phyloP scores from a whole-genome alignment of 2,888 invertebrate species.

The Mesochorus sp. region DNA sequence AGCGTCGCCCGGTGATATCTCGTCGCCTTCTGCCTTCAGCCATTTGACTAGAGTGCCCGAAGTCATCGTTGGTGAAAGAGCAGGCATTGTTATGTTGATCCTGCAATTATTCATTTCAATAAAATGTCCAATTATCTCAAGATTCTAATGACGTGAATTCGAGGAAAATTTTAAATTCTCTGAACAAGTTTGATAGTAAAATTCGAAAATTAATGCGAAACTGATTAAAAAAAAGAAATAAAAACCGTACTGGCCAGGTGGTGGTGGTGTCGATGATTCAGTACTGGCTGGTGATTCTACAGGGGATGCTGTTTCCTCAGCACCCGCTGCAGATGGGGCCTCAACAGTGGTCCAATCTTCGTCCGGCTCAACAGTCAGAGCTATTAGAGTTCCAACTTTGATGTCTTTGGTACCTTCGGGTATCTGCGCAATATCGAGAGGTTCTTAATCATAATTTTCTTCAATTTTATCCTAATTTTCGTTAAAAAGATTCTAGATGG shows the following conservation, averaged over 20 bases:
- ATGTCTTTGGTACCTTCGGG: slow-evolving; percentile 84
- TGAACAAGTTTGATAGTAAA: too few species aligned
- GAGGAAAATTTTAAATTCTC: too few species aligned
- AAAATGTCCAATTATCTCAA: not conserved
- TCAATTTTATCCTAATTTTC: too few species aligned
- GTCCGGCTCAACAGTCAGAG: slow-evolving; percentile 85
- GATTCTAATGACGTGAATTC: too few species aligned
- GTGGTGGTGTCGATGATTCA: slow-evolving; percentile 67
- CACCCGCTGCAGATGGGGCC: slow-evolving; percentile 71
- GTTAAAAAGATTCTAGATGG: too few species aligned
- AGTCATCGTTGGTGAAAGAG: slow-evolving; percentile 86
- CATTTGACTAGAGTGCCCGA: slow-evolving; percentile 85
- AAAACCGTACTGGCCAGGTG: slow-evolving; percentile 76
- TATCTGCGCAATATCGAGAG: slow-evolving; percentile 73
- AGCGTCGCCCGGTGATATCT: slow-evolving; percentile 84
- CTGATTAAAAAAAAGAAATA: not conserved
- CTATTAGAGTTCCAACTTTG: slow-evolving; percentile 84
- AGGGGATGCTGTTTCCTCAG: slow-evolving; percentile 47
- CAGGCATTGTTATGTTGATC: slow-evolving; percentile 83
- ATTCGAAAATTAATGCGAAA: not conserved
- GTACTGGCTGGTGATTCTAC: slow-evolving; percentile 51
- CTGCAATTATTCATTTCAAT: slow-evolving; percentile 65
- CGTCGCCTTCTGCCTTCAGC: slow-evolving; percentile 84
- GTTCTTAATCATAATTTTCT: too few species aligned
- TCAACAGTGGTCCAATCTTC: slow-evolving; percentile 86